A percentile compares a stretch with the other conserved stretches of the same genome.
Conservation (phyloP, 2,113 vertebrate genomes). For the Anarrhichthys ocellatus region DNA sequence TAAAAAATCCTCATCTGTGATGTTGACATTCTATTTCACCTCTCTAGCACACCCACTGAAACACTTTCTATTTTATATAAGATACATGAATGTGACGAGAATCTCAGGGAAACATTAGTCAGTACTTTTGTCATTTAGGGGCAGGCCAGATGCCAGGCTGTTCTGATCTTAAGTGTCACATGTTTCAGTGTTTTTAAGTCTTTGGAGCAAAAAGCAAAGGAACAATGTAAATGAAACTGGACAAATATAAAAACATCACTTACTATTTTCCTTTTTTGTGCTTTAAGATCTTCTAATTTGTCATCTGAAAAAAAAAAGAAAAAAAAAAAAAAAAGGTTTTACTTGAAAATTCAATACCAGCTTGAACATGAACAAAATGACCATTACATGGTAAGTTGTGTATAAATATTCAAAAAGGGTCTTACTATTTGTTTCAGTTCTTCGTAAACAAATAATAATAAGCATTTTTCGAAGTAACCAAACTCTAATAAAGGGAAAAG, state of each 20-base stretch:
- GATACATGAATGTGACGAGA: background rate
- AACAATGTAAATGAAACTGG: background rate
- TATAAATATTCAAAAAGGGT: background rate
- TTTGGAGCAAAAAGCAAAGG: background rate
- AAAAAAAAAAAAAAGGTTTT: constrained; percentile 27
- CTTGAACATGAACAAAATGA: background rate
- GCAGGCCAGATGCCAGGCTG: background rate
- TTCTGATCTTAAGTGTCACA: background rate
- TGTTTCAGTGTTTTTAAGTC: background rate
- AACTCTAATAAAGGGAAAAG: constrained; percentile 82
- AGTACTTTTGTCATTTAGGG: background rate
- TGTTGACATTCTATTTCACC: background rate
- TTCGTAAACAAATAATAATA: constrained; percentile 91
- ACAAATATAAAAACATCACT: constrained; percentile 73
- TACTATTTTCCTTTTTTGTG: constrained; percentile 97
- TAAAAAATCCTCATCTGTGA: background rate
- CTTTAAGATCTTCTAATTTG: constrained; percentile 92
- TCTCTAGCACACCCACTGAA: background rate
- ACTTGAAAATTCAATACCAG: background rate
- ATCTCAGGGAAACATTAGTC: background rate
- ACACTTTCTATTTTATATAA: background rate
- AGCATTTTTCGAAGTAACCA: constrained; percentile 93
- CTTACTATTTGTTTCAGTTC: constrained; percentile 97
- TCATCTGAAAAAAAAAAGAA: constrained; percentile 86
- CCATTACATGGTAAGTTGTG: background rate